phyloP scores from a whole-genome alignment of 2,888 invertebrate genomes.

The Theretra japonica region DNA sequence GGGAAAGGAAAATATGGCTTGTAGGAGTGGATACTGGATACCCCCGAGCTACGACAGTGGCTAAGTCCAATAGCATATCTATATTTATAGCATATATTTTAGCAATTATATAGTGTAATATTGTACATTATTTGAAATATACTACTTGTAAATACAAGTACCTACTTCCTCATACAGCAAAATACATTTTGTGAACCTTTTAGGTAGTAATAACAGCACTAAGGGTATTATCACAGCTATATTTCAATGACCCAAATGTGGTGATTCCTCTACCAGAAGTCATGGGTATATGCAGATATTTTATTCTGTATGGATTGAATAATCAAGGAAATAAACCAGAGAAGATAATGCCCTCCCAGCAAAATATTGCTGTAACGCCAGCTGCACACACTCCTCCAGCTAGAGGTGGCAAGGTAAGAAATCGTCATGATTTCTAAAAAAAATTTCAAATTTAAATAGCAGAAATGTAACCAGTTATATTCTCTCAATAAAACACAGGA shows the following conservation, averaged over 20 bases:
- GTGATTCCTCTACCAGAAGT: constrained; percentile 74
- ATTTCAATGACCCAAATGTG: constrained; percentile 66
- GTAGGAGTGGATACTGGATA: too few species aligned
- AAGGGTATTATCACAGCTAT: constrained; percentile 71
- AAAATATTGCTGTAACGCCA: constrained; percentile 83
- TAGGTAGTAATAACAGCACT: constrained; percentile 81
- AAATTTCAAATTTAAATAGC: background rate
- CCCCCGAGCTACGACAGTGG: too few species aligned
- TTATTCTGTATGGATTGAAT: constrained; percentile 82
- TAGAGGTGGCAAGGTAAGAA: constrained; percentile 85
- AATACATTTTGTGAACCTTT: constrained; percentile 40
- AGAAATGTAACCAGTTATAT: too few species aligned
- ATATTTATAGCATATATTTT: too few species aligned
- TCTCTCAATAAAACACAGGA: too few species aligned
- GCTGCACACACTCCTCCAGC: constrained; percentile 63
- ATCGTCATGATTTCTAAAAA: background rate
- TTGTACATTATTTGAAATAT: too few species aligned
- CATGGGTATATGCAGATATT: constrained; percentile 85
- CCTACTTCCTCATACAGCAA: background rate
- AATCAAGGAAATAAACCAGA: constrained; percentile 69
- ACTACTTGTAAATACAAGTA: too few species aligned
- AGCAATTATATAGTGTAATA: too few species aligned
- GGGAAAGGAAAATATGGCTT: too few species aligned
- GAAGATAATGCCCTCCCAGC: constrained; percentile 85
- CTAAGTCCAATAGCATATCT: too few species aligned